These are phyloP conservation scores for Anthoscopus minutus DNA, from an alignment of 2,113 vertebrate species.

Conservation along the genomic window DNA sequence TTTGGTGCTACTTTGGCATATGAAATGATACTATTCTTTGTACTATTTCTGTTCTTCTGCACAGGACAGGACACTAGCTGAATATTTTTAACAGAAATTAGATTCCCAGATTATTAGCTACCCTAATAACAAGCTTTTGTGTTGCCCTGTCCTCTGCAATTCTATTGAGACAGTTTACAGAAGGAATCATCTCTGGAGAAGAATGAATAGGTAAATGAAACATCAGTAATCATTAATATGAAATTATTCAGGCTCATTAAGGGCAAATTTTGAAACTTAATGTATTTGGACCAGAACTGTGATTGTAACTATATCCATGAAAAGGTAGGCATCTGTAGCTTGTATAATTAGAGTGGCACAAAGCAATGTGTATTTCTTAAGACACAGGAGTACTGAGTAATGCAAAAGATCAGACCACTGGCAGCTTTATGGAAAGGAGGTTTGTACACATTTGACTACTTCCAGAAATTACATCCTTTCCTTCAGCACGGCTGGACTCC, in stretches of 20 bases:
- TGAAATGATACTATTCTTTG: neutral
- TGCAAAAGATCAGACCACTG: neutral
- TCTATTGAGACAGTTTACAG: neutral
- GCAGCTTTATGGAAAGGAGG: neutral
- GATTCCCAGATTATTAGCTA: neutral
- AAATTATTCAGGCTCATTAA: neutral
- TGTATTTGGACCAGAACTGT: neutral
- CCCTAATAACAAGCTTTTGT: neutral
- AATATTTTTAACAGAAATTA: neutral
- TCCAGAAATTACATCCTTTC: neutral
- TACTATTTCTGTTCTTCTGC: neutral
- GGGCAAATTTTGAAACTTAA: neutral
- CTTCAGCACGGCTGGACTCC: neutral
- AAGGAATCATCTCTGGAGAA: neutral
- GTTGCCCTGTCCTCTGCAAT: neutral
- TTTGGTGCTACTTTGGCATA: neutral
- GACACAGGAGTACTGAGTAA: neutral
- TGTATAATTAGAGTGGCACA: neutral
- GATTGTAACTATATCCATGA: neutral
- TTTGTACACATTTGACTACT: neutral
- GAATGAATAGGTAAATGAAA: neutral
- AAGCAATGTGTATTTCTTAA: neutral
- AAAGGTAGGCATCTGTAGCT: neutral
- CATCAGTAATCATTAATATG: neutral
- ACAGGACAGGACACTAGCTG: neutral